Conservation (phyloP, 2,888 invertebrate species). For the Yponomeuta cagnagella region DNA sequence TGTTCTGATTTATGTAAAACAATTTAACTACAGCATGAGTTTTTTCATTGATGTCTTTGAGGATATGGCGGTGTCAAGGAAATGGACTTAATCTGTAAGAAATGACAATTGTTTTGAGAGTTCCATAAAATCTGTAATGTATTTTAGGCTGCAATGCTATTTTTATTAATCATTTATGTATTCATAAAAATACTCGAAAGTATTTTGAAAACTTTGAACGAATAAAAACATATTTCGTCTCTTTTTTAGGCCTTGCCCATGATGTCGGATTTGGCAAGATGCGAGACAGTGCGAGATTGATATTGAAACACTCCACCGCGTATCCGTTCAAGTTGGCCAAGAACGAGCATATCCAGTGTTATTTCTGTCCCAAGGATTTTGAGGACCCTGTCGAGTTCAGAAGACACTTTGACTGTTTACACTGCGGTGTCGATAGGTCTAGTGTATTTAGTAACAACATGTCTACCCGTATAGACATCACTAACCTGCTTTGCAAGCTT, state of each 20-base stretch:
- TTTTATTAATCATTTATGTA: too few species aligned
- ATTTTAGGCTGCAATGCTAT: too few species aligned
- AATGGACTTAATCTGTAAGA: too few species aligned
- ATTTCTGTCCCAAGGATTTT: constrained; percentile 17
- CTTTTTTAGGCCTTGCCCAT: neutral
- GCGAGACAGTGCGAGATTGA: neutral
- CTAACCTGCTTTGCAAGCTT: constrained; percentile 2
- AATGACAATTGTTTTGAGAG: too few species aligned
- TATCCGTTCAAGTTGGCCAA: constrained; percentile 23
- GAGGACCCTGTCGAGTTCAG: constrained; percentile 16
- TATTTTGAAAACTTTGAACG: neutral
- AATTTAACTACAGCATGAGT: too few species aligned
- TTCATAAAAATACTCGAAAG: neutral
- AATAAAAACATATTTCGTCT: constrained; percentile 1
- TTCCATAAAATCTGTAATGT: too few species aligned
- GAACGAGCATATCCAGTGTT: constrained; percentile 24
- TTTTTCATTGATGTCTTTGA: too few species aligned
- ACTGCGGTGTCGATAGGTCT: constrained; percentile 15
- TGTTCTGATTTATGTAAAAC: too few species aligned
- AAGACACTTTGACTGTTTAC: constrained; percentile 14
- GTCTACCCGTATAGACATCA: constrained; percentile 20
- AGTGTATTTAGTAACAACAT: neutral
- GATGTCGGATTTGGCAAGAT: neutral
- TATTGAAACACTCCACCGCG: constrained; percentile 3
- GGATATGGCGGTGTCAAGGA: too few species aligned